These are phyloP conservation scores for Acleris literana DNA, from an alignment of 2,888 invertebrate species.

Conservation along the genomic window DNA sequence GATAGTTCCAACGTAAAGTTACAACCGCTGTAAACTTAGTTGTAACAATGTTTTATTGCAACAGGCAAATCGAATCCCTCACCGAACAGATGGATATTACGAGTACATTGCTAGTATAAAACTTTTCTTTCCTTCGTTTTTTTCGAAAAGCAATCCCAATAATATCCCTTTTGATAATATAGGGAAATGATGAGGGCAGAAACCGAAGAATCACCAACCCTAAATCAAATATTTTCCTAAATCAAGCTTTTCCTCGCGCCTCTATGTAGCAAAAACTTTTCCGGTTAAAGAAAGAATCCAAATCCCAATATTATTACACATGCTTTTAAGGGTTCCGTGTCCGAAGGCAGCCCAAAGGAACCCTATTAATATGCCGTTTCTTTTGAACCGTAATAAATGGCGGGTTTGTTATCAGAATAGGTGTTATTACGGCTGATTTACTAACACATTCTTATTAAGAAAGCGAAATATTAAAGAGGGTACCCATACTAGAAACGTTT, in stretches of 20 bases:
- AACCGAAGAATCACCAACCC: background rate
- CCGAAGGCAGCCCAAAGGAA: no score
- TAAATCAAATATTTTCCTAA: conserved; percentile 7
- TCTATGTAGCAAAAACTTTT: conserved; percentile 1
- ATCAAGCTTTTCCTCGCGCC: conserved; percentile 4
- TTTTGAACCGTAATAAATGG: no score
- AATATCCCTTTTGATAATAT: background rate
- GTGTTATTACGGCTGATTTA: no score
- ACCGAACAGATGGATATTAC: background rate
- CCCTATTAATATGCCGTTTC: no score
- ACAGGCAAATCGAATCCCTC: background rate
- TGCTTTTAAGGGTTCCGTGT: no score
- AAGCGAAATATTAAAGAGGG: no score
- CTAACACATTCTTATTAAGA: no score
- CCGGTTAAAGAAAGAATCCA: conserved; percentile 6
- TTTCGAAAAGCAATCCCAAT: background rate
- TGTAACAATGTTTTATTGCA: no score
- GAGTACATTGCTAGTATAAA: background rate
- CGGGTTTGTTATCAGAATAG: no score
- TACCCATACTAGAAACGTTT: no score
- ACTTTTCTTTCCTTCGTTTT: background rate
- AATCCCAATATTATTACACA: conserved; percentile 14
- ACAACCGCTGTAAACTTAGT: no score
- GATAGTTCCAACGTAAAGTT: no score
- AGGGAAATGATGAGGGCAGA: background rate